Base-by-base conservation (phyloP, 1,140 invertebrate species). In the Saccostrea glomerata region DNA sequence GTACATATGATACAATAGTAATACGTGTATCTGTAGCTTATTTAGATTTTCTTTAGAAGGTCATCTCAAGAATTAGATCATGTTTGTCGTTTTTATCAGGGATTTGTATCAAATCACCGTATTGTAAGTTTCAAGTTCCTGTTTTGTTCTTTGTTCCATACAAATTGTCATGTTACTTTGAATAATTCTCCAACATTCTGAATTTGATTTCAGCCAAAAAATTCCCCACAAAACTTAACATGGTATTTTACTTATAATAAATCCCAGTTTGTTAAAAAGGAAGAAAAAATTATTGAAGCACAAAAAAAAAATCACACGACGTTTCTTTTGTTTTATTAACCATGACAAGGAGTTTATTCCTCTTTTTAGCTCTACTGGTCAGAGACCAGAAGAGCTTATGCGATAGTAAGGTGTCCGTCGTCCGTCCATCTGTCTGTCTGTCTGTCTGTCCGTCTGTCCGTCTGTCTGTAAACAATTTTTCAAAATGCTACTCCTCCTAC, bases 41-140 rank as follows among this genome's bases (percentile, higher is more conserved):
- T 7, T 60, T 0, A 60, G 3, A n/a, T 63, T 63, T 63, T 63
- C 58, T 63, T 63, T 63, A 63, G 58, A 63, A 20, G n/a, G 17
- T 63, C 15, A 20, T 63, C n/a, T 12, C 6, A 82, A 15, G 36
- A 13, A 20, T n/a, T 47, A 12, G 23, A 82, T 40, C 1, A n/a
- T 30, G 36, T 82, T 47, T 82, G 25, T 36, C 20, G 20, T 84
- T 84, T 84, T 56, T 55, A 84, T 84, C 30, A 55, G 56, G 56
- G 54, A 84, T 15, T 77, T 40, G 25, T 77, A 30, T 77, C 70
- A 77, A 15, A 25, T 36, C 70, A 77, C 30, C 70, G 25, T 12
- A 77, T 77, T 77, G 70, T 77, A 77, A 77, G 70, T 77, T 77
- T 77, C 15, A 77, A 36, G 70, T 77, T 77, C 70, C 70, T 15